phyloP scores from a whole-genome alignment of 2,888 invertebrate species.

The Andrena bucephala region DNA sequence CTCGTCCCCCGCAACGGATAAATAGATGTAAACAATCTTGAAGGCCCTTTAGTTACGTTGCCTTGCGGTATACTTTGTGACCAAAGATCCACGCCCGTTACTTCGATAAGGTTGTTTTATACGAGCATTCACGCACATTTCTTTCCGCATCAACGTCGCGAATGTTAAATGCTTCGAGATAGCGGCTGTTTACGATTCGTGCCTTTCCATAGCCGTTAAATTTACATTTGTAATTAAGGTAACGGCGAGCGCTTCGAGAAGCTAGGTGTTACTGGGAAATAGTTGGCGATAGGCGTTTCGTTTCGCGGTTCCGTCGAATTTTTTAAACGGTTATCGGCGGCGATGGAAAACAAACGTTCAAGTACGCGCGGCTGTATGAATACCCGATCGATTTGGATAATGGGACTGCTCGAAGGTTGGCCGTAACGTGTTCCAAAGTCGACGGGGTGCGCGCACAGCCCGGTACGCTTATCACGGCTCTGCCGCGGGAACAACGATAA shows the following conservation, averaged over 20 bases:
- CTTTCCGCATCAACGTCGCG: constrained; percentile 24
- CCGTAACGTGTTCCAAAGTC: background rate
- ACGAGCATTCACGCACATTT: constrained; percentile 32
- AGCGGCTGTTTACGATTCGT: constrained; percentile 62
- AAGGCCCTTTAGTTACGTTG: constrained; percentile 21
- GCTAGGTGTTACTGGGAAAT: background rate
- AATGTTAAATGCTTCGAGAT: constrained; percentile 32
- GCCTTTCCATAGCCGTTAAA: constrained; percentile 55
- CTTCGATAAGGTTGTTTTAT: constrained; percentile 37
- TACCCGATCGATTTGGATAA: constrained; percentile 15
- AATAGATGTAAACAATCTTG: constrained; percentile 6
- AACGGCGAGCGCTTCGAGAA: constrained; percentile 22
- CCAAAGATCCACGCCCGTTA: constrained; percentile 48
- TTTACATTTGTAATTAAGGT: constrained; percentile 28
- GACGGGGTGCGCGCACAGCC: constrained; percentile 11
- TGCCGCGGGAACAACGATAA: constrained; percentile 60
- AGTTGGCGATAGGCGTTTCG: constrained; percentile 18
- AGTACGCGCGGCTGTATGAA: constrained; percentile 13
- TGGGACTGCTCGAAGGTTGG: background rate
- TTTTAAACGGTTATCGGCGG: background rate
- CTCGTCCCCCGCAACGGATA: background rate
- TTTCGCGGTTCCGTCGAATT: constrained; percentile 21
- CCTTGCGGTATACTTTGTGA: constrained; percentile 20
- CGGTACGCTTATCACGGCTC: constrained; percentile 28
- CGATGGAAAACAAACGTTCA: constrained; percentile 14